Percentiles rank a stretch among this genome's conserved stretches.
Evolutionary conservation across 2,113 vertebrate genomes (phyloP).

Genomic region (Sterrhoptilus dennistouni): DNA sequence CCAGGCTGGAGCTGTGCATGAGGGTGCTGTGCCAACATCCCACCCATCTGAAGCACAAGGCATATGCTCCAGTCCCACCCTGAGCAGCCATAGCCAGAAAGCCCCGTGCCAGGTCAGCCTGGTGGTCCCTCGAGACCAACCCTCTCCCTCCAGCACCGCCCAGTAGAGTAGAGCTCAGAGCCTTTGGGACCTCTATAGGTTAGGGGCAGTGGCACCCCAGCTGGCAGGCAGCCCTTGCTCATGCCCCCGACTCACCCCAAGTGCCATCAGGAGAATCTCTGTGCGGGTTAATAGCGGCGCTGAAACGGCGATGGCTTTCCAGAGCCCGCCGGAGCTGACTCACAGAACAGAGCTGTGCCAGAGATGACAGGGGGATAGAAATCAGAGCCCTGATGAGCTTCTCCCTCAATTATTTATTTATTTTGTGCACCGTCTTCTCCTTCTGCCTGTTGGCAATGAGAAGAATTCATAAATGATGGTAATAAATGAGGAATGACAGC

Average conservation of each 20-base stretch:
- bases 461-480: background rate
- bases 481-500: background rate
- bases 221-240: background rate
- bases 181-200: background rate
- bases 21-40: background rate
- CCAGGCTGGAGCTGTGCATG: background rate
- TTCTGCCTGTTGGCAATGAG: background rate
- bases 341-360: background rate
- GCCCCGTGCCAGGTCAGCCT: fast-evolving
- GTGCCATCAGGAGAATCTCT: background rate
- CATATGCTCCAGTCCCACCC: fast-evolving
- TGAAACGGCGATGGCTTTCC: background rate
- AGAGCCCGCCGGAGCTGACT: background rate
- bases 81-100: background rate
- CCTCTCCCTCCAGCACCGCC: background rate
- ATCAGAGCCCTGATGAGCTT: background rate
- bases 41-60: fast-evolving
- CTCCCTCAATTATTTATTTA: background rate
- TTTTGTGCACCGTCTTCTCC: background rate
- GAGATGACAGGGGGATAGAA: background rate
- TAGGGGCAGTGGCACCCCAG: background rate
- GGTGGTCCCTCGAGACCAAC: background rate
- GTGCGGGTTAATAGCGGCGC: fast-evolving
- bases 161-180: background rate
- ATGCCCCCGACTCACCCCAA: background rate